Conservation (phyloP, 2,797 vertebrate species). For the Karalla daura region DNA sequence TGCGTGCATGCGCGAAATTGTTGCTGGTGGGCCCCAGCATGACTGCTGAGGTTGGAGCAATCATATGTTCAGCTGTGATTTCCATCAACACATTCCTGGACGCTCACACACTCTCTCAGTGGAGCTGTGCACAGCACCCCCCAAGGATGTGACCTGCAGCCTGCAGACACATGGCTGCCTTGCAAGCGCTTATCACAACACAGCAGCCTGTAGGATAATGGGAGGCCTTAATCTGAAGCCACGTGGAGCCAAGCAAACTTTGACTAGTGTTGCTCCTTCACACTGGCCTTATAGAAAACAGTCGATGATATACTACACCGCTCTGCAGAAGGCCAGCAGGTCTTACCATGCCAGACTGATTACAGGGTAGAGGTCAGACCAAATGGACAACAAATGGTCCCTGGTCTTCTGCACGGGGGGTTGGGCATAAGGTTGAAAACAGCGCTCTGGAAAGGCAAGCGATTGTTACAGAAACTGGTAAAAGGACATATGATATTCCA, state of each 20-base stretch:
- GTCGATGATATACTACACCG: conserved; percentile 76
- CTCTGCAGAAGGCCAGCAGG: conserved; percentile 71
- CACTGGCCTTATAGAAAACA: conserved; percentile 70
- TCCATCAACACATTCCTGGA: conserved; percentile 90
- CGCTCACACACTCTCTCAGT: conserved; percentile 83
- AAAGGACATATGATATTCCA: conserved; percentile 49
- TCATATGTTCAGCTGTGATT: conserved; percentile 88
- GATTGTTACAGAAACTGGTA: conserved; percentile 55
- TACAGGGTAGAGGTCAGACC: conserved; percentile 78
- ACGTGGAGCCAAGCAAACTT: conserved; percentile 76
- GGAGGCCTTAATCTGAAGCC: conserved; percentile 79
- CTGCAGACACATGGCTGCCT: conserved; percentile 79
- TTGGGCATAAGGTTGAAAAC: conserved; percentile 57
- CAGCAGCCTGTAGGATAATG: conserved; percentile 73
- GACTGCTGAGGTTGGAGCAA: conserved; percentile 87
- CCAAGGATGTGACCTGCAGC: conserved; percentile 81
- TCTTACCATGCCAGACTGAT: conserved; percentile 78
- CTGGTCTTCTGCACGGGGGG: conserved; percentile 59
- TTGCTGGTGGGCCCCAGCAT: conserved; percentile 86
- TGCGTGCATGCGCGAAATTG: conserved; percentile 64
- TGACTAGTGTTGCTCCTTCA: conserved; percentile 64
- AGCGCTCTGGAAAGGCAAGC: conserved; percentile 47
- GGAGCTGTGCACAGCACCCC: conserved; percentile 79
- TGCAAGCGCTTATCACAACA: conserved; percentile 81
- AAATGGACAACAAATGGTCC: conserved; percentile 80